Evolutionary conservation across 2,113 vertebrate species (phyloP).

Genomic region (Hippocampus abdominalis): DNA sequence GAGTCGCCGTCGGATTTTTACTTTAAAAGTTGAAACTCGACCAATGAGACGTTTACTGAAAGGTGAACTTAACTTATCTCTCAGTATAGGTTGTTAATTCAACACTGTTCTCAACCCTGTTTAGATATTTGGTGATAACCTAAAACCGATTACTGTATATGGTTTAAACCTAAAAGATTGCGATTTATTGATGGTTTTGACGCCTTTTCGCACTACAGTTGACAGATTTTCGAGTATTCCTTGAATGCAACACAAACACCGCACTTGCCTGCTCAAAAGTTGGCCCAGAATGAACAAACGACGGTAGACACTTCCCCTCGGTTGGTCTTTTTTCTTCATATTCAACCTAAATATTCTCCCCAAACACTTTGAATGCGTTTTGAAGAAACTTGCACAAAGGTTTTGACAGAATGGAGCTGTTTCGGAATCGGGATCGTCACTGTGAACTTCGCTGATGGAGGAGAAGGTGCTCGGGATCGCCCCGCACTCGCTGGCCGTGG

Average conservation of each 20-base stretch:
- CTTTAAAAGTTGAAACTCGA: not conserved
- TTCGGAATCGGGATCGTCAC: not conserved
- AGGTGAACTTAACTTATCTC: not conserved
- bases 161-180: not conserved
- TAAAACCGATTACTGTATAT: not conserved
- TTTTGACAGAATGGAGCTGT: not conserved
- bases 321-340: not conserved
- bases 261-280: not conserved
- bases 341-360: not conserved
- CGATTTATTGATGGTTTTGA: not conserved
- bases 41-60: not conserved
- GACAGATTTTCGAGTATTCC: not conserved
- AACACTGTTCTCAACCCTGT: not conserved
- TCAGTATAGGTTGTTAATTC: not conserved
- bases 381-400: not conserved
- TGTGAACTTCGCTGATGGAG: conserved; percentile 21
- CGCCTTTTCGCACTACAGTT: not conserved
- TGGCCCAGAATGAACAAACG: not conserved
- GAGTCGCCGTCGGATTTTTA: no score
- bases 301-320: not conserved
- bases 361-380: not conserved
- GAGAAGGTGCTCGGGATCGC: conserved; percentile 82
- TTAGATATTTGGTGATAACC: no score
- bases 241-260: not conserved
- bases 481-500: conserved; percentile 88